These are phyloP conservation scores for Berghia stephanieae DNA, from an alignment of 1,140 invertebrate genomes.

Conservation along the genomic window DNA sequence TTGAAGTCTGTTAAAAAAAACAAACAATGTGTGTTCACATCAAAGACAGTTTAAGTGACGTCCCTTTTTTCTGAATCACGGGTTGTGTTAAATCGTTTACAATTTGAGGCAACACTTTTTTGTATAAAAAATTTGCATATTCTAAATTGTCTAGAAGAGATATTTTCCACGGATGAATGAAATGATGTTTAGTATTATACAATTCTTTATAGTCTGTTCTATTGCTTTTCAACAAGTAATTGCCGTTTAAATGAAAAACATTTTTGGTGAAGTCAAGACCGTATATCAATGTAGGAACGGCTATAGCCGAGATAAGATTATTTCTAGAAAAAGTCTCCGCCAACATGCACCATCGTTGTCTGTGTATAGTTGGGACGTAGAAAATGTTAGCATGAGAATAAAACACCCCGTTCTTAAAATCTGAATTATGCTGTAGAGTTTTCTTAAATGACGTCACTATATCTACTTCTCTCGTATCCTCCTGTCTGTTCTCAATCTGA, in stretches of 20 bases:
- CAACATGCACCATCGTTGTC: background rate
- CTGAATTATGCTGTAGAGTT: background rate
- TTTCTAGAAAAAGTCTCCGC: background rate
- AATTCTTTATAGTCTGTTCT: background rate
- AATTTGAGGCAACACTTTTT: background rate
- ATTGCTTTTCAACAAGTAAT: background rate
- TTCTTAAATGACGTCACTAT: background rate
- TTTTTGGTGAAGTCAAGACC: background rate
- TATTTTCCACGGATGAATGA: conserved; percentile 5
- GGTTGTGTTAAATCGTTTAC: background rate
- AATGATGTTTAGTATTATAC: background rate
- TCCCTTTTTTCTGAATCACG: background rate
- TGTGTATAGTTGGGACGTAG: background rate
- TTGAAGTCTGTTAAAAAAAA: too few relatives aligned
- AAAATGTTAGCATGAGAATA: background rate
- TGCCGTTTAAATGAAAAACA: background rate
- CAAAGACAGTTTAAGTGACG: too few relatives aligned
- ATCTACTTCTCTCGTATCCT: background rate
- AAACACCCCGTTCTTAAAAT: background rate
- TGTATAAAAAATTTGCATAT: background rate
- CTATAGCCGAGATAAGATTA: background rate
- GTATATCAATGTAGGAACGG: background rate
- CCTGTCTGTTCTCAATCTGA: background rate
- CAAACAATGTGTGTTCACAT: background rate
- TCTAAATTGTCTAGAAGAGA: background rate